A percentile compares a stretch with the other conserved stretches of the same genome.
phyloP scores from a whole-genome alignment of 2,888 invertebrate genomes.

The Hymenopus coronatus region DNA sequence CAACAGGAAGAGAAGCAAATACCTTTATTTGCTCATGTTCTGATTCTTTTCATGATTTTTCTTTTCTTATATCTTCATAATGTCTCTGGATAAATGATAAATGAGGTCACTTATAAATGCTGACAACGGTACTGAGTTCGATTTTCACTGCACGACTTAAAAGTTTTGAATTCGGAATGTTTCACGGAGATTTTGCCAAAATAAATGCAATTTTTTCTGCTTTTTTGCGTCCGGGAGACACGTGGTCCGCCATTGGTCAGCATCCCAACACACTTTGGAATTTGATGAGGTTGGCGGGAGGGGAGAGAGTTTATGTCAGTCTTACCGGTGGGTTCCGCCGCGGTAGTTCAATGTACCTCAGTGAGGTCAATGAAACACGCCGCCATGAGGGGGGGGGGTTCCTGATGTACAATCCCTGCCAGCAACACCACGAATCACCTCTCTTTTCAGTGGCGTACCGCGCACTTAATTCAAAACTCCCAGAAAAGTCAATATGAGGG shows the following conservation, averaged over 20 bases:
- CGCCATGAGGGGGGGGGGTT: background rate
- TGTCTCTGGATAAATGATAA: no score
- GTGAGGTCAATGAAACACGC: constrained; percentile 17
- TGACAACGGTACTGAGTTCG: no score
- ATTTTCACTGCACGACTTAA: no score
- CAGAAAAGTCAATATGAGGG: no score
- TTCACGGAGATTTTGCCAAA: background rate
- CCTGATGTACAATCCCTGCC: background rate
- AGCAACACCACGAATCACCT: background rate
- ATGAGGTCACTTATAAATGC: no score
- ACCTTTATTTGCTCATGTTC: no score
- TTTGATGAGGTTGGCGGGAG: background rate
- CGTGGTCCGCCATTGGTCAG: background rate
- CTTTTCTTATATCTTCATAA: no score
- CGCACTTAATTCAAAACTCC: background rate
- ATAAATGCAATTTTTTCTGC: background rate
- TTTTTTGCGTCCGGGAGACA: background rate
- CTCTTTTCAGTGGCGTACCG: background rate
- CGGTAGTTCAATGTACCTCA: constrained; percentile 20
- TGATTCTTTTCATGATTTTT: no score
- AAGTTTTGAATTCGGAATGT: background rate
- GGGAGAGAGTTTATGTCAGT: background rate
- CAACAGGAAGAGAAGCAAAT: no score
- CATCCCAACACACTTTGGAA: constrained; percentile 2
- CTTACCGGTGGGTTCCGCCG: background rate